Evolutionary conservation across 2,888 invertebrate species (phyloP).

Genomic region (Pheosia tremula): DNA sequence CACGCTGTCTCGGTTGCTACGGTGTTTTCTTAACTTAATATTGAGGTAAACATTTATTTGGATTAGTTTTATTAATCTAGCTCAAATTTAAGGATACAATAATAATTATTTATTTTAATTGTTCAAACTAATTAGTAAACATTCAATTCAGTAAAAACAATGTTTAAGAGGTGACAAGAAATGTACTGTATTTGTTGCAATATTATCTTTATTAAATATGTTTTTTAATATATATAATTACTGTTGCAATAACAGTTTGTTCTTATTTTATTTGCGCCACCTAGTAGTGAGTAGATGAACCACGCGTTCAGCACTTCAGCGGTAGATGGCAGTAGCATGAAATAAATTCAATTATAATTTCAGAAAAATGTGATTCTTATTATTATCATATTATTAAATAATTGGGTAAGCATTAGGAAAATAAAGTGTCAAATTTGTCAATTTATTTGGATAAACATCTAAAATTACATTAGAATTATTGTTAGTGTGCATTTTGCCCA

Average conservation of each 20-base stretch:
- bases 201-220: not conserved
- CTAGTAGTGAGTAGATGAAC: slow-evolving; percentile 63
- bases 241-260: not conserved
- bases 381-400: not conserved
- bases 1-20: slow-evolving; percentile 7
- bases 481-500: too few species aligned
- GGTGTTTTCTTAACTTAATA: not conserved
- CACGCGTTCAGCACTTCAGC: slow-evolving; percentile 43
- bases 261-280: slow-evolving; percentile 48
- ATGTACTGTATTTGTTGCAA: not conserved
- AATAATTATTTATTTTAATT: too few species aligned
- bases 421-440: not conserved
- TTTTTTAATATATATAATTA: too few species aligned
- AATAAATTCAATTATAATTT: slow-evolving; percentile 11
- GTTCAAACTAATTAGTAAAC: too few species aligned
- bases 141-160: too few species aligned
- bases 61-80: too few species aligned
- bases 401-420: not conserved
- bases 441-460: too few species aligned
- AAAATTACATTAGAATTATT: too few species aligned
- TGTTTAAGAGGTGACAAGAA: too few species aligned
- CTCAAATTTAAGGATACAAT: too few species aligned
- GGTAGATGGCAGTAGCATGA: slow-evolving; percentile 59
- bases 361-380: not conserved
- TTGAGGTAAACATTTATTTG: not conserved